A percentile compares a stretch with the other conserved stretches of the same genome.
Evolutionary conservation across 2,888 invertebrate genomes (phyloP).

Genomic region (Halictus quadricinctus): DNA sequence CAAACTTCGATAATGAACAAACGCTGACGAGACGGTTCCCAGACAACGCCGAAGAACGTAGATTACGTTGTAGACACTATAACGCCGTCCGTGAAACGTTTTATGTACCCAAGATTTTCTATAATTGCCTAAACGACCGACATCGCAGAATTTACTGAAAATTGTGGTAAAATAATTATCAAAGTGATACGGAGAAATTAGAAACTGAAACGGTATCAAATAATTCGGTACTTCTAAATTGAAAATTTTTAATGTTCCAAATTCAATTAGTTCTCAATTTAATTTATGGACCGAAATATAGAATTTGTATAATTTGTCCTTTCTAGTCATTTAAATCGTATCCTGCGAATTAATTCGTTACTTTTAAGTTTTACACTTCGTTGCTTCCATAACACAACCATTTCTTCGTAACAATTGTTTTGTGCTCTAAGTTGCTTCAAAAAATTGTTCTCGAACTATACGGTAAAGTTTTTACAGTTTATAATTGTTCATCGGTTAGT

Average conservation of each 20-base stretch:
- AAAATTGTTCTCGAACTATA: no score
- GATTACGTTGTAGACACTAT: background rate
- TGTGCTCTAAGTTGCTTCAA: no score
- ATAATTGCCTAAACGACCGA: background rate
- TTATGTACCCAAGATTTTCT: background rate
- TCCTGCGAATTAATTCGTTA: no score
- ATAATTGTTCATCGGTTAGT: background rate
- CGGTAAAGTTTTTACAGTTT: background rate
- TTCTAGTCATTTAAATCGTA: no score
- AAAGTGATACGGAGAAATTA: no score
- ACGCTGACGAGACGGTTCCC: constrained; percentile 57
- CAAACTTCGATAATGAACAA: constrained; percentile 61
- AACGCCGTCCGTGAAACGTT: background rate
- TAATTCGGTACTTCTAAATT: no score
- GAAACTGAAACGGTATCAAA: background rate
- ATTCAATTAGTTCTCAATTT: no score
- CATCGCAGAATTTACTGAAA: background rate
- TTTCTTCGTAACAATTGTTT: no score
- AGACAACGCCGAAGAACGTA: background rate
- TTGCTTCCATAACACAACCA: background rate
- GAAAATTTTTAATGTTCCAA: background rate
- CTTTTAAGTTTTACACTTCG: background rate
- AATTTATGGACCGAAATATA: background rate
- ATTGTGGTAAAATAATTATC: background rate
- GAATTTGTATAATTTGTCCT: background rate